Evolutionary conservation across 2,797 vertebrate species (phyloP).

Genomic region (Xiphophorus birchmanni): DNA sequence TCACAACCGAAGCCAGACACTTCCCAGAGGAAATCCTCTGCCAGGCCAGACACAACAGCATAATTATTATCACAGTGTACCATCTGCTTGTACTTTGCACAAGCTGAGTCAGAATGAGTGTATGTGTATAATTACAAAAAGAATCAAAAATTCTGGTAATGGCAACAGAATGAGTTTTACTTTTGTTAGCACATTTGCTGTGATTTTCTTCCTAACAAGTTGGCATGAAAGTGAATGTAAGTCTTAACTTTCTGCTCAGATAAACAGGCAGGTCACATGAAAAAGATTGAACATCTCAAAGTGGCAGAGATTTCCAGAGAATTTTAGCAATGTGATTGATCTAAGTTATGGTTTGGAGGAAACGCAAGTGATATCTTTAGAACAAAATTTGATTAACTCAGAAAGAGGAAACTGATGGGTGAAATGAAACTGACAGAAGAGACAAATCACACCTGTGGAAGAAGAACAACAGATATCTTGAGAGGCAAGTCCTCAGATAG

Average conservation of each 20-base stretch:
- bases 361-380: slow-evolving; percentile 7
- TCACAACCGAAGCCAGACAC: slow-evolving; percentile 65
- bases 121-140: neutral
- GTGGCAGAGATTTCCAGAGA: neutral
- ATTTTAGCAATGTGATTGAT: neutral
- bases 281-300: neutral
- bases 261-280: neutral
- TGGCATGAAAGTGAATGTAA: neutral
- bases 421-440: slow-evolving; percentile 45
- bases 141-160: too few relatives aligned
- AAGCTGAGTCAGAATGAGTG: slow-evolving; percentile 26
- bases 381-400: slow-evolving; percentile 28
- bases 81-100: slow-evolving; percentile 48
- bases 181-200: slow-evolving; percentile 1
- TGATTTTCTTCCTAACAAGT: slow-evolving; percentile 1
- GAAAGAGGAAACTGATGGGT: slow-evolving; percentile 13
- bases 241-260: slow-evolving; percentile 5
- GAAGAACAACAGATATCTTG: slow-evolving; percentile 55
- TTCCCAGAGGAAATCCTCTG: slow-evolving; percentile 76
- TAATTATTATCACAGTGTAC: slow-evolving; percentile 51
- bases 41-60: slow-evolving; percentile 67
- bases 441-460: slow-evolving; percentile 55
- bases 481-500: slow-evolving; percentile 72
- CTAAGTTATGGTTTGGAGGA: neutral
- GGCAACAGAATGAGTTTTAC: slow-evolving; percentile 1